Conservation (phyloP, 2,888 invertebrate genomes). For the Caenorhabditis sp. region DNA sequence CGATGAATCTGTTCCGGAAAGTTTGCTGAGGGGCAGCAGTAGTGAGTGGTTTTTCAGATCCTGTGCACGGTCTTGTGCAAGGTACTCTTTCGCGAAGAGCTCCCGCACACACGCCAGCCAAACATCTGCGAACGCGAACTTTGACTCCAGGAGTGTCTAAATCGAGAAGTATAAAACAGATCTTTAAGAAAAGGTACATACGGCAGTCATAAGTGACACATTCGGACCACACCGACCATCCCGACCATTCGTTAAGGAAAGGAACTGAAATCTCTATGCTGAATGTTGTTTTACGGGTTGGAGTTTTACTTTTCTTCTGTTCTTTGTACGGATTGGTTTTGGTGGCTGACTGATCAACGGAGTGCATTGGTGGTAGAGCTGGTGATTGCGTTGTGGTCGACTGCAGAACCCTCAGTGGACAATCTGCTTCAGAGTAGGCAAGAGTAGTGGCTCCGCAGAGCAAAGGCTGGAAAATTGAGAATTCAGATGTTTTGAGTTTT, state of each 20-base stretch:
- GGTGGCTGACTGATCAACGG: constrained; percentile 35
- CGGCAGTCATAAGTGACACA: constrained; percentile 63
- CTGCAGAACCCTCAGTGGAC: constrained; percentile 25
- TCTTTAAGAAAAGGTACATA: no score
- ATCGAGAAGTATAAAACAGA: no score
- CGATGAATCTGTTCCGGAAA: constrained; percentile 40
- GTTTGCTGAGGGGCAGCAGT: constrained; percentile 49
- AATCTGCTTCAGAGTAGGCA: constrained; percentile 44
- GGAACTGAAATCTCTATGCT: constrained; percentile 29
- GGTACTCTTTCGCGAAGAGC: constrained; percentile 39
- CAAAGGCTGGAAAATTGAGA: constrained; percentile 24
- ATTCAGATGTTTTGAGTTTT: not conserved
- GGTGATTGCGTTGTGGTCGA: constrained; percentile 34
- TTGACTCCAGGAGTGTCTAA: constrained; percentile 55
- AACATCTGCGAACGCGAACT: constrained; percentile 60
- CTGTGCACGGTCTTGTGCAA: constrained; percentile 51
- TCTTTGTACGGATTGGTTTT: constrained; percentile 52
- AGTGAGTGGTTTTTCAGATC: constrained; percentile 15
- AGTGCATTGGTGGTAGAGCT: constrained; percentile 14
- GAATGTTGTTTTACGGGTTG: not conserved
- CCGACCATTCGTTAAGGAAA: constrained; percentile 65
- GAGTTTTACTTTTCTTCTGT: constrained; percentile 52
- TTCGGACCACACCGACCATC: constrained; percentile 65
- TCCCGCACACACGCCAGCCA: constrained; percentile 62
- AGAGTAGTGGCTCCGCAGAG: constrained; percentile 47